Percentiles rank a stretch among this genome's conserved stretches.
phyloP scores from a whole-genome alignment of 1,140 invertebrate genomes.

The Phymastichus coffea region DNA sequence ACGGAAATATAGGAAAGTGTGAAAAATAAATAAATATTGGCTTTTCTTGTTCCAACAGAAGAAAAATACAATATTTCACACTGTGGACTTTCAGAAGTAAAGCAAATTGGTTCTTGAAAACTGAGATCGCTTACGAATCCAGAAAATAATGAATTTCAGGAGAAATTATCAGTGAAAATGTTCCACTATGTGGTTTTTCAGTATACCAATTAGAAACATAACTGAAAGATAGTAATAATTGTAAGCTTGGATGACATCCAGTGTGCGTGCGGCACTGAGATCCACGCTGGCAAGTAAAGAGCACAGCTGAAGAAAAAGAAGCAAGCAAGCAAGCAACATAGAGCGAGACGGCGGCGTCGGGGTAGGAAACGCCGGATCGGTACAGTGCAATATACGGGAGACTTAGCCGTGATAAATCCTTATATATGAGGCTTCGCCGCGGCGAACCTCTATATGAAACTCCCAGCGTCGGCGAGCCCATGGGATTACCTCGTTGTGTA shows the following conservation, averaged over 20 bases:
- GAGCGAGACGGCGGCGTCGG: slow-evolving; percentile 3
- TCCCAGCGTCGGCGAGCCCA: slow-evolving; percentile 43
- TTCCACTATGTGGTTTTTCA: too few relatives aligned
- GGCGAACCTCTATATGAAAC: slow-evolving; percentile 52
- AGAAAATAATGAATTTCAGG: too few relatives aligned
- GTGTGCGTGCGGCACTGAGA: slow-evolving; percentile 15
- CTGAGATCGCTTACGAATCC: too few relatives aligned
- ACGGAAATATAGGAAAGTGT: neutral
- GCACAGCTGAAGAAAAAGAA: neutral
- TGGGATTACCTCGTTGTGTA: slow-evolving; percentile 50
- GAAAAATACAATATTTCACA: too few relatives aligned
- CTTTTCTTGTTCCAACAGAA: neutral
- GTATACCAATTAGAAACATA: too few relatives aligned
- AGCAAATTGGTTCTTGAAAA: too few relatives aligned
- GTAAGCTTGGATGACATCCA: too few relatives aligned
- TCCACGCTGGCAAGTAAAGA: neutral
- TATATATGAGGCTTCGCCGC: slow-evolving; percentile 54
- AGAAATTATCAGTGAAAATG: too few relatives aligned
- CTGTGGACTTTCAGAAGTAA: too few relatives aligned
- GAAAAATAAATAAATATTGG: neutral
- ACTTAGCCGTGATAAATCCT: slow-evolving; percentile 57
- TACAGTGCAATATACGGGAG: slow-evolving; percentile 53
- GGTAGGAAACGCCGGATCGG: slow-evolving; percentile 40
- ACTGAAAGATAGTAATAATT: too few relatives aligned
- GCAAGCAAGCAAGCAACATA: neutral